Conservation (phyloP, 2,113 vertebrate species). For the Corydoras sp. region DNA sequence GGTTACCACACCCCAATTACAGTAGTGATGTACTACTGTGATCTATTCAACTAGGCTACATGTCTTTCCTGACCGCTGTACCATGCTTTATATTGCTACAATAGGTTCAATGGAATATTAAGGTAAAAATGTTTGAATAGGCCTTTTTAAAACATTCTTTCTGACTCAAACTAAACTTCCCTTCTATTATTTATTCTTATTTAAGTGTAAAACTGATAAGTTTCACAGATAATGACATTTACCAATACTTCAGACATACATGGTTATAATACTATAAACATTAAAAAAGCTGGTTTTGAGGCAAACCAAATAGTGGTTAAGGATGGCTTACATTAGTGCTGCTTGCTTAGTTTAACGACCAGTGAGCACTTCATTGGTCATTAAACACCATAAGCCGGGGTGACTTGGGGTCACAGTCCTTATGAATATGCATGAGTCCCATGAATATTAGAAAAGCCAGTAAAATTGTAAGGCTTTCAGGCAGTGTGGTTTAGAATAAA, state of each 20-base stretch:
- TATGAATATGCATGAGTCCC: conserved; percentile 16
- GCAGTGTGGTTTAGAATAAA: too few relatives aligned
- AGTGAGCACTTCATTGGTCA: conserved; percentile 15
- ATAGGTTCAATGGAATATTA: not conserved
- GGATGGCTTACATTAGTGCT: not conserved
- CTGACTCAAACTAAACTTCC: too few relatives aligned
- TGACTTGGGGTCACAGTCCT: conserved; percentile 9
- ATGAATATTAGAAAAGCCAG: not conserved
- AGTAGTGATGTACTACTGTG: not conserved
- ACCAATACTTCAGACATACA: not conserved
- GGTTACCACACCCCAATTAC: too few relatives aligned
- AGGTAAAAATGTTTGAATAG: not conserved
- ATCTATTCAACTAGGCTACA: not conserved
- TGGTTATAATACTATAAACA: not conserved
- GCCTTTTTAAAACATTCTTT: not conserved
- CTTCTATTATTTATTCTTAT: too few relatives aligned
- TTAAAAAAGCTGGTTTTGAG: conserved; percentile 5
- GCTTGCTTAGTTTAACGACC: conserved; percentile 13
- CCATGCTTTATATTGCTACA: too few relatives aligned
- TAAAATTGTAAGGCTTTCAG: not conserved
- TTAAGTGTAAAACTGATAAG: not conserved
- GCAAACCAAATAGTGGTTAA: conserved; percentile 1
- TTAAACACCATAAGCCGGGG: conserved; percentile 27
- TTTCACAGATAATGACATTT: not conserved
- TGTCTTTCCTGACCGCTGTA: too few relatives aligned